Base-by-base conservation (phyloP, 2,113 vertebrate species). In the Planiliza haematocheilus region DNA sequence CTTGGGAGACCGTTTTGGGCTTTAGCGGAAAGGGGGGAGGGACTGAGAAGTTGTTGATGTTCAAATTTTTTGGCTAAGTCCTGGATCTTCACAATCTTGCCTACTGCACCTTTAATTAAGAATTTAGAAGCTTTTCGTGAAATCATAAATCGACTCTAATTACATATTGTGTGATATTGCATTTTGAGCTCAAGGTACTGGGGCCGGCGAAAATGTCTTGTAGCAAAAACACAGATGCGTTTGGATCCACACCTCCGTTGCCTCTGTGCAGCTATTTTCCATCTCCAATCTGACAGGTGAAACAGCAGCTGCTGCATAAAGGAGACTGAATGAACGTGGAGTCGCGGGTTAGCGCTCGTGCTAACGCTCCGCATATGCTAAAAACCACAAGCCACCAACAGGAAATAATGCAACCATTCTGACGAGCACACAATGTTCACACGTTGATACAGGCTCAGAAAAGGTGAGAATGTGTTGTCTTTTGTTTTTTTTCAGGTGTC, bases 401-500 rank as follows among this genome's bases (percentile, higher is more conserved):
- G 70, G 36, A 38, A 39, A 60, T 13, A 39, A 60, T 12, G 10
- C 17, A 48, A 66, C 14, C 42, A 13, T 13, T 34, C 0, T 30
- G 0, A 45, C 1, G 20, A 41, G 60, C 7, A 17, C 37, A 36
- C 37, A 14, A 42, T n/a, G 45, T 58, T 82, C 72, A 10, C 71
- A 63, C 64, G 9, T 20, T 5, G 46, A 39, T 75, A 65, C 46
- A 45, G 0, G 61, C 53, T 34, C 0, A 7, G 1, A 41, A 8
- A 41, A 64, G 49, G 67, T 46, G 77, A 73, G 59, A 63, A 34
- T 24, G 65, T 43, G 64, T 8, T 56, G 46, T 64, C 46, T 70
- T 66, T 74, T 30, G 2, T 30, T 56, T 50, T 64, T 50, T 70
- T 66, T 74, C 58, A 74, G 80, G 71, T 85, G 74, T 77, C 62